Conservation (phyloP, 1,140 invertebrate genomes). For the Drosophila lini region DNA sequence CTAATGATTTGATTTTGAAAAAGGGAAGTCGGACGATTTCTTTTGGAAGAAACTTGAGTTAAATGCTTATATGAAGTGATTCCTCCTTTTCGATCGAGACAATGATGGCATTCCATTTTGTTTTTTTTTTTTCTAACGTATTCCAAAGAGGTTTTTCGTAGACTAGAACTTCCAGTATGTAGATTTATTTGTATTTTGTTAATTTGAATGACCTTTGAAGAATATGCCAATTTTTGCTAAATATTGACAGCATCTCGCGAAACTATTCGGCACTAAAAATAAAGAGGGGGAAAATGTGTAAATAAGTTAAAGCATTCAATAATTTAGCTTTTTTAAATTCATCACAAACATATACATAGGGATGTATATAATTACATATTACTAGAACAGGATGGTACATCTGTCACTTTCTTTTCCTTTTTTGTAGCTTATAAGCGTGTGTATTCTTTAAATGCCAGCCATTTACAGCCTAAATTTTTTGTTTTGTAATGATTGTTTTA, state of each 20-base stretch:
- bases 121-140: conserved; percentile 1
- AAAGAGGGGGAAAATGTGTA: background rate
- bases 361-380: too few species aligned
- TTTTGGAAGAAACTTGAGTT: conserved; percentile 20
- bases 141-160: background rate
- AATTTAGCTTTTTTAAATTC: background rate
- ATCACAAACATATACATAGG: background rate
- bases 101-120: conserved; percentile 30
- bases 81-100: background rate
- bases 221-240: background rate
- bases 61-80: conserved; percentile 4
- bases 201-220: background rate
- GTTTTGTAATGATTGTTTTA: background rate
- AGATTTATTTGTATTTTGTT: conserved; percentile 8
- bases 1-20: conserved; percentile 12
- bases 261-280: background rate
- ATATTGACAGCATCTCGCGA: conserved; percentile 5
- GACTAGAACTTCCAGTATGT: background rate
- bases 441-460: background rate
- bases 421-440: too few species aligned
- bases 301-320: background rate
- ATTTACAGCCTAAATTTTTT: background rate
- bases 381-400: too few species aligned
- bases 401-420: too few species aligned
- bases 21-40: conserved; percentile 37